Evolutionary conservation across 2,888 invertebrate genomes (phyloP).

Genomic region (Urechis unicinctus): DNA sequence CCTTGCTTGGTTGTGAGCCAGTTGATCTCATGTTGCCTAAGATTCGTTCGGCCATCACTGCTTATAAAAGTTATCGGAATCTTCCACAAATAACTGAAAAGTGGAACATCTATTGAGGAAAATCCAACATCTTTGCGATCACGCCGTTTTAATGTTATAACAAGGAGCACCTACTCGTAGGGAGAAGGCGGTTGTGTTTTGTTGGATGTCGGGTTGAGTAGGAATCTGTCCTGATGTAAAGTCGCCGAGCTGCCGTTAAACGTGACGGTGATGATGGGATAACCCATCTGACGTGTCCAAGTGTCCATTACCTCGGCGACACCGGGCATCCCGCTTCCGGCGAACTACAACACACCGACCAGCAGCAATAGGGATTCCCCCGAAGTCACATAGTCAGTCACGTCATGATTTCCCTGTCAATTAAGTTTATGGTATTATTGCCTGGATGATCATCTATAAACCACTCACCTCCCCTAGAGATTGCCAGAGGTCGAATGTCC

Average conservation of each 20-base stretch:
- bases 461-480: slow-evolving; percentile 59
- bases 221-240: slow-evolving; percentile 68
- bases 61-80: slow-evolving; percentile 16
- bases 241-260: slow-evolving; percentile 56
- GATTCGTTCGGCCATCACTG: background rate
- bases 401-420: no score
- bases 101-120: background rate
- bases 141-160: background rate
- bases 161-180: slow-evolving; percentile 27
- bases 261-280: slow-evolving; percentile 65
- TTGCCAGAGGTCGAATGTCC: slow-evolving; percentile 75
- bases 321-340: background rate
- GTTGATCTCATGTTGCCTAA: no score
- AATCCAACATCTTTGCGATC: background rate
- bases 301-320: slow-evolving; percentile 72
- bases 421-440: background rate
- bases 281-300: slow-evolving; percentile 78
- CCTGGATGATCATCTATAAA: background rate
- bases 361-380: no score
- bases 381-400: no score
- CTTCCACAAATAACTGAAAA: slow-evolving; percentile 17
- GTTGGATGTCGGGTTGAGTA: slow-evolving; percentile 60
- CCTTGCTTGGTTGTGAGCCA: no score
- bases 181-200: slow-evolving; percentile 7
- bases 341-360: no score